Conservation (phyloP, 2,113 vertebrate species). For the Psittacara wagleri region DNA sequence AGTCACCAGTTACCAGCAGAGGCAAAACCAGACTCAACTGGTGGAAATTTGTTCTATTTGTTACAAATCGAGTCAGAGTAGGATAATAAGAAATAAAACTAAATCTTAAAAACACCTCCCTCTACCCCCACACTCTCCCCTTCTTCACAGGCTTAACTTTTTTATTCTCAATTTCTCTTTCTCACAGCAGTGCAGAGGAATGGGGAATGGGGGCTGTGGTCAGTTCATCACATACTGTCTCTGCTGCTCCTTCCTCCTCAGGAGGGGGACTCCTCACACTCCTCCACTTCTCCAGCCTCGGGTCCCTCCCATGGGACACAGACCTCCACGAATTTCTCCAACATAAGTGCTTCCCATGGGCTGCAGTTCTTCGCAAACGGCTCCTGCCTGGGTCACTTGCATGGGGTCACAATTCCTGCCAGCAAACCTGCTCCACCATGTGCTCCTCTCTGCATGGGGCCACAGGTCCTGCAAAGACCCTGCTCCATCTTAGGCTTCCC, state of each 20-base stretch:
- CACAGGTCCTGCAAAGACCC: too few species aligned
- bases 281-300: not conserved
- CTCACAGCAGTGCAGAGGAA: not conserved
- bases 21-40: not conserved
- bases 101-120: not conserved
- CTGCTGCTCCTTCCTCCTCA: not conserved
- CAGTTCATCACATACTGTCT: not conserved
- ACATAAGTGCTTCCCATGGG: not conserved
- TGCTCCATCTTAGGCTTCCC: too few species aligned
- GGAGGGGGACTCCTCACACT: not conserved
- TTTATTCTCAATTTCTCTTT: not conserved
- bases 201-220: not conserved
- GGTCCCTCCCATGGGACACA: not conserved
- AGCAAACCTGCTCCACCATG: too few species aligned
- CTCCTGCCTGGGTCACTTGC: too few species aligned
- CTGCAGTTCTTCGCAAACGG: not conserved
- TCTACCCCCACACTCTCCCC: too few species aligned
- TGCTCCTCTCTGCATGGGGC: too few species aligned
- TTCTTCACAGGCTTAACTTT: not conserved
- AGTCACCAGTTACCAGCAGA: not conserved
- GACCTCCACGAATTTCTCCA: not conserved
- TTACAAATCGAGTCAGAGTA: not conserved
- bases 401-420: too few species aligned
- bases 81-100: not conserved
- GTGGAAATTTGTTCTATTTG: not conserved